These are phyloP conservation scores for Byasa hedistus DNA, from an alignment of 2,888 invertebrate species.

Conservation along the genomic window DNA sequence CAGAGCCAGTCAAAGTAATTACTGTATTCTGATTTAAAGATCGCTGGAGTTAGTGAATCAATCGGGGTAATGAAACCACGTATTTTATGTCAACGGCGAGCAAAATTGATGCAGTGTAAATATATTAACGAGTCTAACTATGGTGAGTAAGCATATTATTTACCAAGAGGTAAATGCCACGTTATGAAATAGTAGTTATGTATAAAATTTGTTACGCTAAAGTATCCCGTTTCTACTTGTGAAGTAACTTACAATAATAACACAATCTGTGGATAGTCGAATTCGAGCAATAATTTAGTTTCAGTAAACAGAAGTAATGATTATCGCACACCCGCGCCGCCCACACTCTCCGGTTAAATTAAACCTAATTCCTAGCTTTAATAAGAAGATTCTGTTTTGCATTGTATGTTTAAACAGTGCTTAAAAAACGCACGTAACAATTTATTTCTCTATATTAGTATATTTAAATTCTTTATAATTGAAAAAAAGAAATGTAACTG, in stretches of 20 bases:
- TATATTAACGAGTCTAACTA: no score
- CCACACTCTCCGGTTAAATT: background rate
- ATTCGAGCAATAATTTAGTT: background rate
- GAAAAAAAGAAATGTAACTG: no score
- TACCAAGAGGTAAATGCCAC: no score
- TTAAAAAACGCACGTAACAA: background rate
- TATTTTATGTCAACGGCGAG: no score
- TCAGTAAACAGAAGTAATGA: slow-evolving; percentile 1
- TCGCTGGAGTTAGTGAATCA: no score
- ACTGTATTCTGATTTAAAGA: no score
- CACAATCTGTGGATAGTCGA: background rate
- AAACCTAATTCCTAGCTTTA: background rate
- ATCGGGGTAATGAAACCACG: no score
- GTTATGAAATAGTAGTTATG: background rate
- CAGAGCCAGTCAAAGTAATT: no score
- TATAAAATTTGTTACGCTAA: background rate
- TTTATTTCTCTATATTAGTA: background rate
- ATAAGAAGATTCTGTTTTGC: background rate
- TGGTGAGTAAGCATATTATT: no score
- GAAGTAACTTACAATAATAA: background rate
- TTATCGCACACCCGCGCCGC: background rate
- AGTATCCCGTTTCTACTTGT: background rate
- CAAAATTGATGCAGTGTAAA: no score
- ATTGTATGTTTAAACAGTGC: background rate
- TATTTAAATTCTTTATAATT: no score